These are phyloP conservation scores for Planococcus citri DNA, from an alignment of 1,140 invertebrate species.

Conservation along the genomic window DNA sequence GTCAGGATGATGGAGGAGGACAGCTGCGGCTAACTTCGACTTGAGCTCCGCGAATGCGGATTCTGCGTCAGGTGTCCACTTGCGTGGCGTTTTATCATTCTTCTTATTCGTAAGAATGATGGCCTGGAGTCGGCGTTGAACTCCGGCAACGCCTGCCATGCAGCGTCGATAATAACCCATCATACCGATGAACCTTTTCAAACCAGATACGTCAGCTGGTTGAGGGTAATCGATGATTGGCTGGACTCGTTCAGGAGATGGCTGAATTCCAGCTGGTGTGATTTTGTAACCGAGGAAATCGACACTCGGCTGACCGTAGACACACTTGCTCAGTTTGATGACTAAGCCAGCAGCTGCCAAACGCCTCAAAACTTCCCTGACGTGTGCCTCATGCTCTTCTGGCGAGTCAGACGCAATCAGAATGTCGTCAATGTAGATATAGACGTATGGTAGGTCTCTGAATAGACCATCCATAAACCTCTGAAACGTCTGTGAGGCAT, in stretches of 20 bases:
- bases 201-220: too few relatives aligned
- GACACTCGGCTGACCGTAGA: conserved; percentile 28
- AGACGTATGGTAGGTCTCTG: not conserved
- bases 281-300: conserved; percentile 29
- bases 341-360: conserved; percentile 26
- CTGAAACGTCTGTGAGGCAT: conserved; percentile 37
- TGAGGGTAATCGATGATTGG: too few relatives aligned
- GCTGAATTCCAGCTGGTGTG: conserved; percentile 25
- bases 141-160: conserved; percentile 29
- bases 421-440: too few relatives aligned
- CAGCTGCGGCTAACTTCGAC: conserved; percentile 28
- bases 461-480: conserved; percentile 22
- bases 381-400: conserved; percentile 4
- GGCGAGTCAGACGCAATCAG: too few relatives aligned
- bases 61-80: conserved; percentile 24
- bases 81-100: conserved; percentile 11
- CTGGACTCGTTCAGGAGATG: conserved; percentile 9
- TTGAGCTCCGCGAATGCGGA: too few relatives aligned
- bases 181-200: conserved; percentile 30
- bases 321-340: conserved; percentile 29
- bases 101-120: conserved; percentile 24
- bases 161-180: conserved; percentile 32
- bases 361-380: conserved; percentile 27
- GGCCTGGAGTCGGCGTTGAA: too few relatives aligned
- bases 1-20: conserved; percentile 23